These are phyloP conservation scores for Calonectris borealis DNA, from an alignment of 2,113 vertebrate species.

Conservation along the genomic window DNA sequence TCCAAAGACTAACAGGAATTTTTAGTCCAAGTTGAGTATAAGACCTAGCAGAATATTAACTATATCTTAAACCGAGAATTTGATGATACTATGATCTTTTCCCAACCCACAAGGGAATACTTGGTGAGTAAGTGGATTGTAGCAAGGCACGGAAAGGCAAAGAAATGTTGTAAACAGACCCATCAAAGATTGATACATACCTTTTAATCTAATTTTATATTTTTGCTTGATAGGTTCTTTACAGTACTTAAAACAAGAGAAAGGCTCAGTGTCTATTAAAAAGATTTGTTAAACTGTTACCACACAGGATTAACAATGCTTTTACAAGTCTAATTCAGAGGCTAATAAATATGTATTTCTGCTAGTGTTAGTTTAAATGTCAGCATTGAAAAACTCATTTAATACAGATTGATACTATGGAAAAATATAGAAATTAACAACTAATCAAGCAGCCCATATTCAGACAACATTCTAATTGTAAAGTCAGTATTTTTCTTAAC, in stretches of 20 bases:
- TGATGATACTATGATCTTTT: background rate
- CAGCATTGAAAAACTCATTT: conserved; percentile 3
- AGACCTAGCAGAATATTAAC: background rate
- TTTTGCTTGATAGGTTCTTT: background rate
- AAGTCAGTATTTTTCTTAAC: background rate
- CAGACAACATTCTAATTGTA: background rate
- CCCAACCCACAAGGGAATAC: background rate
- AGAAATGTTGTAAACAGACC: background rate
- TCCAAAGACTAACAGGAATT: background rate
- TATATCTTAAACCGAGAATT: background rate
- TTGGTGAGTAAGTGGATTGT: background rate
- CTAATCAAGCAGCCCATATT: background rate
- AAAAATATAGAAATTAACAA: background rate
- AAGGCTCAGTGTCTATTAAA: background rate
- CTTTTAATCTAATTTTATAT: conserved; percentile 3
- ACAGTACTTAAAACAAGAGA: background rate
- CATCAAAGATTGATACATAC: background rate
- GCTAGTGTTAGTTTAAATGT: background rate
- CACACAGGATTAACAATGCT: background rate
- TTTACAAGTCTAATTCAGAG: background rate
- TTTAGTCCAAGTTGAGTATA: background rate
- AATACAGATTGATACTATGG: background rate
- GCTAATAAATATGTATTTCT: conserved; percentile 10
- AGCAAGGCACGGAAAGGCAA: background rate
- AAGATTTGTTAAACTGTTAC: background rate